A percentile compares a stretch with the other conserved stretches of the same genome.
Evolutionary conservation across 2,113 vertebrate species (phyloP).

Genomic region (Myrmecophaga tridactyla): DNA sequence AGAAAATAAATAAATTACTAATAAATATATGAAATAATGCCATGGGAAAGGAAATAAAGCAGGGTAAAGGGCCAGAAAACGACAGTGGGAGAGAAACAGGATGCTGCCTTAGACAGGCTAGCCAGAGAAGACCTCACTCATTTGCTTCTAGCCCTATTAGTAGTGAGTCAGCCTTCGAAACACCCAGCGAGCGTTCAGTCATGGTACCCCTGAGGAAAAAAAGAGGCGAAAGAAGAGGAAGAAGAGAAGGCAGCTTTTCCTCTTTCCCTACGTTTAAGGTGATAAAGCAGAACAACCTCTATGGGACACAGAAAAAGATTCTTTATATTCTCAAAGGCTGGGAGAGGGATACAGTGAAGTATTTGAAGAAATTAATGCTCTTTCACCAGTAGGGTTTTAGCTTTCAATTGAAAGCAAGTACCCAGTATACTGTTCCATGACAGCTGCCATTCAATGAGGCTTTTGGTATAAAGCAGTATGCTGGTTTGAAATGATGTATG

Average conservation of each 20-base stretch:
- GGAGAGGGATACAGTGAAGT: background rate
- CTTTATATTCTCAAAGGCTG: background rate
- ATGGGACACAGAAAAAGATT: background rate
- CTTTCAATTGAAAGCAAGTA: conserved; percentile 21
- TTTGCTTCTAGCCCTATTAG: background rate
- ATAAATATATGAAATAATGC: background rate
- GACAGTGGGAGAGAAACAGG: background rate
- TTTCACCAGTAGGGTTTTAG: background rate
- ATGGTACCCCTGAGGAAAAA: background rate
- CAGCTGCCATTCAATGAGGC: background rate
- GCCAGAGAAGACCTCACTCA: background rate
- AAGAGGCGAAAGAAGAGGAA: background rate
- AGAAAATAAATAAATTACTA: background rate
- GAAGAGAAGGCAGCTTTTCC: background rate
- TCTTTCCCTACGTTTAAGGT: background rate
- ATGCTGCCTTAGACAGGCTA: background rate
- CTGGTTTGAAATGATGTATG: no score
- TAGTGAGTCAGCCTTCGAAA: background rate
- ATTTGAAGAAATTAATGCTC: conserved; percentile 42
- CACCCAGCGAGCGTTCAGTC: background rate
- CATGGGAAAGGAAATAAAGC: background rate
- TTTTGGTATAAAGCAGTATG: background rate
- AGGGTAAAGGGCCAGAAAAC: background rate
- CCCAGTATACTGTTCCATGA: background rate
- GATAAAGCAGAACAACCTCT: background rate